Evolutionary conservation across 2,888 invertebrate genomes (phyloP).

Genomic region (Hypena proboscidalis): DNA sequence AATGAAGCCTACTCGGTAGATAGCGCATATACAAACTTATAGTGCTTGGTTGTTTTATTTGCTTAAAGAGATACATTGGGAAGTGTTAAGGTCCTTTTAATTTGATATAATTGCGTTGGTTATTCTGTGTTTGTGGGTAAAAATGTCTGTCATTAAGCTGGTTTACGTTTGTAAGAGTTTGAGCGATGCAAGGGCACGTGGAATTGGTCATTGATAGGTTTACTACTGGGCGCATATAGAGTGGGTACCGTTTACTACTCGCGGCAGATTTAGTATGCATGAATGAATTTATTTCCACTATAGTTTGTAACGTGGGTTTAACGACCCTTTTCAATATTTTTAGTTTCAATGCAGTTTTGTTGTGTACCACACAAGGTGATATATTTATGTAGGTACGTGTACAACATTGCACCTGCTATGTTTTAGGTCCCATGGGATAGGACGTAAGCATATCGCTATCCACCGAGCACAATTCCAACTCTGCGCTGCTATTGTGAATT

Average conservation of each 20-base stretch:
- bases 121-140: slow-evolving; percentile 39
- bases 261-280: neutral
- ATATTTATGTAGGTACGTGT: too few species aligned
- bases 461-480: too few species aligned
- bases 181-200: too few species aligned
- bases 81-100: slow-evolving; percentile 73
- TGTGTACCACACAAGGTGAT: too few species aligned
- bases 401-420: too few species aligned
- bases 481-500: too few species aligned
- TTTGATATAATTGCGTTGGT: slow-evolving; percentile 60
- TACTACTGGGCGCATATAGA: neutral
- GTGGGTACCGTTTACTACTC: neutral
- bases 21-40: slow-evolving; percentile 64
- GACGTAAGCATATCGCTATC: too few species aligned
- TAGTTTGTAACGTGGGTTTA: too few species aligned
- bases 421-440: too few species aligned
- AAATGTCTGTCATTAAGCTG: slow-evolving; percentile 14
- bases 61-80: slow-evolving; percentile 54
- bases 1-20: slow-evolving; percentile 67
- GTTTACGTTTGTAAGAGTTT: too few species aligned
- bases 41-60: slow-evolving; percentile 66
- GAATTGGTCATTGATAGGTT: neutral
- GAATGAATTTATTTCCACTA: neutral
- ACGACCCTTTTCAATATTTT: too few species aligned
- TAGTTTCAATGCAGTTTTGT: too few species aligned